Conservation (phyloP, 1,140 invertebrate species). For the Megathymus violae region DNA sequence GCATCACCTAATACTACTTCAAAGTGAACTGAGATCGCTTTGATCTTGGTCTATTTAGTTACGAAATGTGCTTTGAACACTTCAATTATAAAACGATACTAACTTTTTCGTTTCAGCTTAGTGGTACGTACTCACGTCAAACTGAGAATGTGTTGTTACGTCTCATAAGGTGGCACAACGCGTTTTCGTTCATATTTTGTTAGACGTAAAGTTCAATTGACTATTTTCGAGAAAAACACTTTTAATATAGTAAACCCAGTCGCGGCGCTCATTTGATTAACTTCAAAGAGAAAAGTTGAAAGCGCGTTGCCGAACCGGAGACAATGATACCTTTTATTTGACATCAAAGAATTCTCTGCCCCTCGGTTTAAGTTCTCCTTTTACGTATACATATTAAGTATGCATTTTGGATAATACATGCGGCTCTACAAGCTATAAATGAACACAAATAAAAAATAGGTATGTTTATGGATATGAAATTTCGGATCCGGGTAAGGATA, state of each 20-base stretch:
- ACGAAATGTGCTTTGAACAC: conserved; percentile 63
- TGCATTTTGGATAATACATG: conserved; percentile 23
- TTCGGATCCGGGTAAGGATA: no score
- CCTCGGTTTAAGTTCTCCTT: conserved; percentile 57
- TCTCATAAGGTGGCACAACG: conserved; percentile 22
- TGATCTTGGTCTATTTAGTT: conserved; percentile 76
- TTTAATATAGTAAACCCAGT: conserved; percentile 69
- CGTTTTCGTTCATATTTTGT: conserved; percentile 17
- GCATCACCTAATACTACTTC: conserved; percentile 62
- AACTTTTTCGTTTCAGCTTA: conserved; percentile 63
- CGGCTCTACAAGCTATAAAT: conserved; percentile 48
- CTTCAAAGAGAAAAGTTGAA: conserved; percentile 79
- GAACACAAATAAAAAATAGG: no score
- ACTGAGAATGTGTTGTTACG: conserved; percentile 24
- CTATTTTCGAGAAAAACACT: conserved; percentile 11
- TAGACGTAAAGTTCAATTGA: conserved; percentile 1
- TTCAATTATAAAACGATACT: conserved; percentile 68
- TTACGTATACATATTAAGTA: conserved; percentile 44
- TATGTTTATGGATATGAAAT: no score
- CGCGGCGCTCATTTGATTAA: conserved; percentile 75
- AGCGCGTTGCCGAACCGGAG: conserved; percentile 73
- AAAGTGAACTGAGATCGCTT: conserved; percentile 67
- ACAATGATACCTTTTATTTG: conserved; percentile 81
- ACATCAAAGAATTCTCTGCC: conserved; percentile 72
- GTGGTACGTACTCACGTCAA: conserved; percentile 54